These are phyloP conservation scores for Typhlichthys eigenmanni DNA, from an alignment of 2,797 vertebrate genomes.

Conservation along the genomic window DNA sequence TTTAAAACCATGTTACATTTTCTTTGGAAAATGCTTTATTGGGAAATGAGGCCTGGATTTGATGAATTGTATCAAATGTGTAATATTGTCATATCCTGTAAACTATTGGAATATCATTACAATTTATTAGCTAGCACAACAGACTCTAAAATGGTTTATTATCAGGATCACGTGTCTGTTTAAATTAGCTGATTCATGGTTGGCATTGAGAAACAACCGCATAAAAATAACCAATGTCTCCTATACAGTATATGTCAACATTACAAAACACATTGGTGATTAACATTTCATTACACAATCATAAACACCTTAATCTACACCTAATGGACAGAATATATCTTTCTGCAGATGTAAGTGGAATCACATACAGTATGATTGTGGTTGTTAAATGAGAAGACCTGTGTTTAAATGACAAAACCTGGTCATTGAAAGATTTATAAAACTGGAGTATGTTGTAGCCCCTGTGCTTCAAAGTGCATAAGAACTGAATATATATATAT, in stretches of 20 bases:
- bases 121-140: background rate
- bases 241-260: constrained; percentile 26
- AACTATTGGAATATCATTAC: background rate
- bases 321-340: constrained; percentile 5
- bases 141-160: constrained; percentile 48
- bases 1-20: too few species aligned
- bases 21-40: too few species aligned
- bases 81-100: too few species aligned
- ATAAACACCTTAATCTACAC: constrained; percentile 13
- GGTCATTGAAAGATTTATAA: constrained; percentile 15
- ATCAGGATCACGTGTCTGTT: constrained; percentile 24
- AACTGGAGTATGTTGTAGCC: constrained; percentile 22
- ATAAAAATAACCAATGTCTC: constrained; percentile 30
- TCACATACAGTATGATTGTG: constrained; percentile 1
- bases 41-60: too few species aligned
- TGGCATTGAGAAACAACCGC: constrained; percentile 29
- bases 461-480: constrained; percentile 51
- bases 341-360: background rate
- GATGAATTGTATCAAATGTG: too few species aligned
- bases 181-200: constrained; percentile 23
- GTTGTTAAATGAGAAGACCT: constrained; percentile 25
- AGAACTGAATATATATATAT: constrained; percentile 21
- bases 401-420: constrained; percentile 26
- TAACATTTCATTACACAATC: constrained; percentile 23
- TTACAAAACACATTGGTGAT: constrained; percentile 47